Base-by-base conservation (phyloP, 53 echinoderm and acorn worm species). In the Holothuria leucospilota region DNA sequence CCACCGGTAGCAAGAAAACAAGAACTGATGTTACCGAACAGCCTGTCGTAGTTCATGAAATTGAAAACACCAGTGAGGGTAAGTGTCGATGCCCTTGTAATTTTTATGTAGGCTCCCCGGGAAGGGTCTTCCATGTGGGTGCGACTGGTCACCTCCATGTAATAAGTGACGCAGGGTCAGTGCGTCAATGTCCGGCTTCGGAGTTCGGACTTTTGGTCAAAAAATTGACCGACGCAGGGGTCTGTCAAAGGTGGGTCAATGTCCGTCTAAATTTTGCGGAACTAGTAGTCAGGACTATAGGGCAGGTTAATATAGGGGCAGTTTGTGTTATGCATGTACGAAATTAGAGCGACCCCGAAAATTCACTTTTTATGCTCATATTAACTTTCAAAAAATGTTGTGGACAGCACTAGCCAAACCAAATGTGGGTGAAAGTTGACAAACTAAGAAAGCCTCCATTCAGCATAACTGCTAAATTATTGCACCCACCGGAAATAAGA, bases 1-100 rank as follows among this genome's bases (percentile, higher is more conserved):
- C 52, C 18, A 75, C 46, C 49, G 51, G 77, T 75, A 75, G 77
- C 77, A 75, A 75, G 29, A 85, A 51, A 69, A 69, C 59, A 85
- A n/a, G 51, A 85, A 70, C 59, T 52, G 75, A 74, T 42, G 5
- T 2, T 39, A 75, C 77, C 52, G 77, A 70, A 70, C 9, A 2
- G 16, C 71, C 71, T 34, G 71, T 70, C 71, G 38, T 1, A 15
- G 71, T 70, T 39, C 3, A 15, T 70, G 71, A 70, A 70, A 70
- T 1, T 34, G 71, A 70, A 70, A 11, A 38, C 38, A 70, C 16
- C 71, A 70, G 71, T 30, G 71, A 29, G 29, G 71, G 71, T 70
- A 70, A 70, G 71, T 70, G 64, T 18, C 64, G 8, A 63, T 63
- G 64, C 27, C 64, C 64, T 63, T 63, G 2, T 63, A 63, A 63